phyloP scores from a whole-genome alignment of 2,113 vertebrate species.

The Sphyrna mokarran region DNA sequence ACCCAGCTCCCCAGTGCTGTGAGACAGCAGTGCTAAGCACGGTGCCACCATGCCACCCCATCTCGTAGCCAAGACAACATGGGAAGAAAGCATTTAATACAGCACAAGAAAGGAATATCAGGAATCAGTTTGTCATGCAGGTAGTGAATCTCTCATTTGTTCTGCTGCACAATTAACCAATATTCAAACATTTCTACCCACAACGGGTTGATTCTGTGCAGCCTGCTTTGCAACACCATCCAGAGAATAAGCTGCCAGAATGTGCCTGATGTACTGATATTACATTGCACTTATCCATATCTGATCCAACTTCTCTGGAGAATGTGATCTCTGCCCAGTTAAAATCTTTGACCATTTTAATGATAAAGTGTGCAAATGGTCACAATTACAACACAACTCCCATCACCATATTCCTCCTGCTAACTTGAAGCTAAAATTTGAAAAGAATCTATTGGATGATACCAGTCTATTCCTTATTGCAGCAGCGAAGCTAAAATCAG shows the following conservation, averaged over 20 bases:
- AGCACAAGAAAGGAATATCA: background rate
- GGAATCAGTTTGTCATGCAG: background rate
- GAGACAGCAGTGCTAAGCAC: too few relatives aligned
- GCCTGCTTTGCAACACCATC: too few relatives aligned
- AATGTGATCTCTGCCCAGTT: background rate
- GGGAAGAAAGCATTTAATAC: background rate
- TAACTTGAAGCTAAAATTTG: background rate
- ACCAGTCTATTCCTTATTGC: background rate
- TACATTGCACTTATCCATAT: background rate
- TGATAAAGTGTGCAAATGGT: background rate
- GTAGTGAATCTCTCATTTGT: background rate
- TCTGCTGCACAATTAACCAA: too few relatives aligned
- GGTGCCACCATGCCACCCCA: too few relatives aligned
- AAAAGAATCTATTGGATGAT: background rate
- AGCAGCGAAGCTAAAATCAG: background rate
- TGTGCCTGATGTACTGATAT: background rate
- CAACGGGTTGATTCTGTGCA: background rate
- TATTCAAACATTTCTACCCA: too few relatives aligned
- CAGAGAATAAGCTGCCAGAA: background rate
- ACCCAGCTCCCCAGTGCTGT: too few relatives aligned
- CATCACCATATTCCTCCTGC: background rate
- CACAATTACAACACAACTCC: background rate
- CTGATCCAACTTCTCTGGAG: background rate
- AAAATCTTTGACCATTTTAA: background rate
- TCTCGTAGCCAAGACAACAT: background rate